Evolutionary conservation across 2,113 vertebrate species (phyloP).

Genomic region (Brachirus orientalis): DNA sequence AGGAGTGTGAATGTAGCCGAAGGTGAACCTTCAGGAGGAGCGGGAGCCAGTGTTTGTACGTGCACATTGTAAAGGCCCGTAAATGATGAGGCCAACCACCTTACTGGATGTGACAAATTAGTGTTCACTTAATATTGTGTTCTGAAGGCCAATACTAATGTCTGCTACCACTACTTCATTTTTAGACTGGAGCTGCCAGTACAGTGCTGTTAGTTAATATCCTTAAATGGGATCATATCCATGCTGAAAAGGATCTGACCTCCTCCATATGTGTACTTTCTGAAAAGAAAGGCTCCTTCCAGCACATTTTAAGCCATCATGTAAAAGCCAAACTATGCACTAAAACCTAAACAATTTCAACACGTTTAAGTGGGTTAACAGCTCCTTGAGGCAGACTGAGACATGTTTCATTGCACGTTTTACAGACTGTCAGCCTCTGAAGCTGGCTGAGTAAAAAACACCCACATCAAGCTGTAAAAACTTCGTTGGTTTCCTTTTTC

Average conservation of each 20-base stretch:
- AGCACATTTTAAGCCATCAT: conserved; percentile 6
- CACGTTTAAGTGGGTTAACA: conserved; percentile 54
- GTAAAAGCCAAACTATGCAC: conserved; percentile 30
- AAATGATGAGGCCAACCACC: conserved; percentile 51
- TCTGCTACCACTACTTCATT: background rate
- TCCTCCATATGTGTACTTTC: background rate
- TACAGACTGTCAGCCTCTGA: conserved; percentile 44
- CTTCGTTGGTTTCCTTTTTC: conserved; percentile 19
- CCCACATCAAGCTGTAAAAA: conserved; percentile 42
- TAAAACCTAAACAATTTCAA: conserved; percentile 47
- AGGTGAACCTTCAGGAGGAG: conserved; percentile 56
- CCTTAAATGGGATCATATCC: conserved; percentile 17
- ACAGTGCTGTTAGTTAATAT: background rate
- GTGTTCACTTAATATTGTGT: background rate
- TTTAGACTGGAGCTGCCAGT: background rate
- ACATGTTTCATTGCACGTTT: conserved; percentile 56
- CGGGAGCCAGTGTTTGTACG: conserved; percentile 31
- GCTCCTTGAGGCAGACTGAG: conserved; percentile 52
- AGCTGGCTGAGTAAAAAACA: conserved; percentile 29
- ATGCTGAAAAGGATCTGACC: background rate
- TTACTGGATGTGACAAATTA: conserved; percentile 21
- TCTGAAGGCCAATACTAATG: background rate
- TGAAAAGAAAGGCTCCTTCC: conserved; percentile 15
- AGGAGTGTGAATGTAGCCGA: background rate
- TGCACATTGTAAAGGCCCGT: conserved; percentile 18